Evolutionary conservation across 2,113 vertebrate genomes (phyloP), one percentile per base, ranked within the genome.

Genomic region (Porphyrio hochstetteri): DNA sequence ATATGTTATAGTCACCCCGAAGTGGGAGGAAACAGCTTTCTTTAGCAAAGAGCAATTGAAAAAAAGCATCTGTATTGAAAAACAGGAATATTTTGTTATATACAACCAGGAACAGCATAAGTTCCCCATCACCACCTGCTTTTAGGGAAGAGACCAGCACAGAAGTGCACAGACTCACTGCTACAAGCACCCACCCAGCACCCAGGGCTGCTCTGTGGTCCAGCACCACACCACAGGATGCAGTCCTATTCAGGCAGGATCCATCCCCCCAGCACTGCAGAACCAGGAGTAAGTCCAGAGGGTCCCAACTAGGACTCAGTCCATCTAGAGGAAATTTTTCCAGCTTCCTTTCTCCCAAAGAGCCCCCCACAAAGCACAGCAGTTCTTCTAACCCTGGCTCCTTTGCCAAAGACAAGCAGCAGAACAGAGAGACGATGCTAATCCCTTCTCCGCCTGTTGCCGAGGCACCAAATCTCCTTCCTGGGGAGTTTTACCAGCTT

Each of bases 201-300:
- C 21, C 56, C 61, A 86, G 55, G 2, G 13, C 64, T 68, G 53
- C 27, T 16, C 48, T 0, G 0, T 4, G 10, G 44, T 27, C 59
- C 84, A 91, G 80, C 59, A 38, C 18, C 40, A 53, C 6, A 0
- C 24, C 11, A 3, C 1, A 3, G 61, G 52, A 53, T 53, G 29
- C 21, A 16, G 5, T 9, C n/a, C 50, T 69, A 44, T 46, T 48
- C 21, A 2, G 69, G 44, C 60, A 93, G 35, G 28, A 79, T 53
- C 44, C 9, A 11, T 67, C 70, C 44, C 16, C 31, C 40, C 44
- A 52, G n/a, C 5, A 2, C n/a, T n/a, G 48, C 75, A 23, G 29
- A 86, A 7, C 40, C 17, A 28, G 72, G 20, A 65, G 0, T 9
- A 23, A 71, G 13, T 27, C 33, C 72, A 61, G 35, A 48, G 16